Evolutionary conservation across 2,888 invertebrate genomes (phyloP), one percentile per base, ranked within the genome.

Genomic region (Heliconius erato): DNA sequence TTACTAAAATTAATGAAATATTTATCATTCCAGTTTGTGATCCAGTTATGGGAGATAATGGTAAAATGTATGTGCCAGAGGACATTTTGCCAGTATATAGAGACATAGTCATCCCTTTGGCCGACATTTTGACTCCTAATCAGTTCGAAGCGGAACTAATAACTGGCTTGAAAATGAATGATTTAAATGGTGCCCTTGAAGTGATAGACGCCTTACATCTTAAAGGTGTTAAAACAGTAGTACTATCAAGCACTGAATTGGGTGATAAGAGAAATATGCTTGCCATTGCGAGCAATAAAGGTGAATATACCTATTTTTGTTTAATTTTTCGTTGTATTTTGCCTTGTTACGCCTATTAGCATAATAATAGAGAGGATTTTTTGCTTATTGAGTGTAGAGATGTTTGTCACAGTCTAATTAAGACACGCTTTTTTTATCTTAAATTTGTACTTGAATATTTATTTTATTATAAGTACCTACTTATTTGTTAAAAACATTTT

Each of bases 31-130:
- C 91, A 99, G 99, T 99, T 32, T 99, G 99, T 91, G 99, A 99
- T 96, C 99, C 99, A 80, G 99, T 99, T 0, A 98, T 99, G 98
- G 99, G 99, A 3, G 99, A 99, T 91, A 97, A 99, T 95, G 99
- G 99, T 0, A 93, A 97, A 91, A 98, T 99, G 98, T 99, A 99
- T 92, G 99, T 99, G 19, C 99, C 99, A 0, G 96, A 97, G 91
- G 98, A 98, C 74, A 96, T 99, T 32, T 93, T 99, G 78, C 98
- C 98, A 2, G 97, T 99, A 16, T 99, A 99, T 92, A 97, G 97
- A 84, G 97, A 98, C 74, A 95, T 97, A 84, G 97, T 99, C 49
- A 96, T 99, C 79, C 98, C 99, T 6, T 92, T 99, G 69, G 99
- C 99, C 0, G 98, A 99, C 91, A 98, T 99, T 80, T 93, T 99